These are phyloP conservation scores for Carlito syrichta DNA, from an alignment of 2,113 vertebrate species.

Conservation along the genomic window DNA sequence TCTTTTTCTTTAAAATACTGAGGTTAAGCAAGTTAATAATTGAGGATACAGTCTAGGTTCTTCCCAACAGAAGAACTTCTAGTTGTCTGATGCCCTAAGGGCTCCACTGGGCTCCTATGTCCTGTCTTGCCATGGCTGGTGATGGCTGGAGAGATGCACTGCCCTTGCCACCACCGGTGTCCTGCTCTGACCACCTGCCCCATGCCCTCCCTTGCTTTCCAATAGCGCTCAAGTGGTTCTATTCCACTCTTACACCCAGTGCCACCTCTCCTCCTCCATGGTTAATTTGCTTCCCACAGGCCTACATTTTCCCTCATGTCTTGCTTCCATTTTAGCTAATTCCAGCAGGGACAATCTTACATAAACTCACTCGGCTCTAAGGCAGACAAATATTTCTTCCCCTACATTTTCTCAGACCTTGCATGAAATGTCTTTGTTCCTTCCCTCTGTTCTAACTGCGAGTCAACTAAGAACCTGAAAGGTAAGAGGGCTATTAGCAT, in stretches of 20 bases:
- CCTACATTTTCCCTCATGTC: background rate
- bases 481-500: constrained; percentile 40
- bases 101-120: background rate
- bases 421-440: constrained; percentile 37
- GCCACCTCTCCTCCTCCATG: background rate
- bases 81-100: background rate
- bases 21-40: background rate
- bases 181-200: background rate
- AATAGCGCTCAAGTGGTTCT: background rate
- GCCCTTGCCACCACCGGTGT: background rate
- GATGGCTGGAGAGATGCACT: background rate
- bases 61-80: background rate
- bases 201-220: background rate
- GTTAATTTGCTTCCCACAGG: background rate
- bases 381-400: background rate
- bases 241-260: background rate
- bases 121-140: background rate
- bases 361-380: background rate
- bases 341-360: background rate
- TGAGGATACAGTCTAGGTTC: background rate
- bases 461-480: constrained; percentile 30
- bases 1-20: background rate
- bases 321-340: constrained; percentile 27
- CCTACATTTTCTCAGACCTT: background rate
- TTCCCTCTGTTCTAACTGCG: constrained; percentile 13